Evolutionary conservation across 2,113 vertebrate genomes (phyloP), one percentile per base, ranked within the genome.

Genomic region (Brienomyrus brachyistius): DNA sequence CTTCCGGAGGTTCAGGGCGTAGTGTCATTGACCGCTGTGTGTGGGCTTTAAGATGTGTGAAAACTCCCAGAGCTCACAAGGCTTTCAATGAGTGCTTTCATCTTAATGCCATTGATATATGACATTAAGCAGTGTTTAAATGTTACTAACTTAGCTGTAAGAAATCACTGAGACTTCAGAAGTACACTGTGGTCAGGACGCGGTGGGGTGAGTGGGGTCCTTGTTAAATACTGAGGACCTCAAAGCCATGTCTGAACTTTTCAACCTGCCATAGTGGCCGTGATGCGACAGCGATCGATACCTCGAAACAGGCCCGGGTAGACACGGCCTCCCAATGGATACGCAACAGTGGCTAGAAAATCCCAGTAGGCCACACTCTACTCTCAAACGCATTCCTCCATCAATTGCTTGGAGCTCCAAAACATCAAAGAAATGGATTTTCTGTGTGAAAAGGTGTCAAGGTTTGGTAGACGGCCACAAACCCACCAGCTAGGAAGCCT

Each of bases 341-440:
- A 35, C 85, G 13, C 45, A 54, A 40, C 51, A 31, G 85, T 54
- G 27, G 27, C 85, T 43, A 21, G 7, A 87, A 84, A 48, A 48
- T 50, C 83, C 48, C 48, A 51, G 50, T 43, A 19, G 31, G 51
- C 51, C 51, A 52, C 15, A 31, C 23, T 35, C 51, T 56, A 54
- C n/a, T 87, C 85, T 87, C 23, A 56, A 54, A 87, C 56, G 48
- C 31, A 56, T 87, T 54, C 48, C 51, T 35, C 27, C n/a, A 27
- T 87, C 23, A 15, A 35, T 51, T 87, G 50, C 85, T 54, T 15
- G n/a, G 50, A 27, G 50, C 6, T 52, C n/a, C 11, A 40, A 19
- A 31, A 86, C 50, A 87, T 54, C 48, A 87, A 87, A 87, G 27
- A 21, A 52, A 87, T 87, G 27, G 51, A 87, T 87, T 54, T 87